These are phyloP conservation scores for Excalfactoria chinensis DNA, from an alignment of 2,113 vertebrate species.

Conservation along the genomic window DNA sequence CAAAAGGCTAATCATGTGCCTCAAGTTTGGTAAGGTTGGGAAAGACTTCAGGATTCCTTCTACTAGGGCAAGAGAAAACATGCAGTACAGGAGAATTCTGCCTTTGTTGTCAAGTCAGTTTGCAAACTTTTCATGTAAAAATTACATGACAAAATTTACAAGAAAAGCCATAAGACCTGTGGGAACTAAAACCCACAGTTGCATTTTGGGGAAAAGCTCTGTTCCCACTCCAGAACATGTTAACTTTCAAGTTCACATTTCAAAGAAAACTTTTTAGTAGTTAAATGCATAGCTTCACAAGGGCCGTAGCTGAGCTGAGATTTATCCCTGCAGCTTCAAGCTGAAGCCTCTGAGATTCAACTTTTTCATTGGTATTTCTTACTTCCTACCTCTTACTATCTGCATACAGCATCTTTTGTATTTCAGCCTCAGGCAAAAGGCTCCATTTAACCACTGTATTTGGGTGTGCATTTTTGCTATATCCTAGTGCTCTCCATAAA, in stretches of 20 bases:
- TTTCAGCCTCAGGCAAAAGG: not conserved
- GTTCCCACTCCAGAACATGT: not conserved
- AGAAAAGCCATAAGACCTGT: not conserved
- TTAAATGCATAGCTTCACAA: not conserved
- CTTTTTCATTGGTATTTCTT: not conserved
- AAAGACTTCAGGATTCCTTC: not conserved
- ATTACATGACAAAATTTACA: not conserved
- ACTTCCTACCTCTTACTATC: not conserved
- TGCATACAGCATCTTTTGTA: not conserved
- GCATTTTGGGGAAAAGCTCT: not conserved
- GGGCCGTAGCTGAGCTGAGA: not conserved
- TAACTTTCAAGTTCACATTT: not conserved
- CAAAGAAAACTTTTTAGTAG: not conserved
- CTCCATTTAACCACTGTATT: not conserved
- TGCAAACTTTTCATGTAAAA: not conserved
- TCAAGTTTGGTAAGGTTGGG: not conserved
- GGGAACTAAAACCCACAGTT: accelerated
- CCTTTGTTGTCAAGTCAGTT: not conserved
- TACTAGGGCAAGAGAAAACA: not conserved
- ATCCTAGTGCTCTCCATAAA: not conserved
- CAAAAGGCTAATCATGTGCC: not conserved
- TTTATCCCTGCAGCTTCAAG: not conserved
- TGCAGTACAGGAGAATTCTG: not conserved
- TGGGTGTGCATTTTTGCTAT: not conserved
- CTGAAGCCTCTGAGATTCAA: not conserved